A percentile compares a stretch with the other conserved stretches of the same genome.
phyloP scores from a whole-genome alignment of 2,113 vertebrate species.

The Myxocyprinus asiaticus region DNA sequence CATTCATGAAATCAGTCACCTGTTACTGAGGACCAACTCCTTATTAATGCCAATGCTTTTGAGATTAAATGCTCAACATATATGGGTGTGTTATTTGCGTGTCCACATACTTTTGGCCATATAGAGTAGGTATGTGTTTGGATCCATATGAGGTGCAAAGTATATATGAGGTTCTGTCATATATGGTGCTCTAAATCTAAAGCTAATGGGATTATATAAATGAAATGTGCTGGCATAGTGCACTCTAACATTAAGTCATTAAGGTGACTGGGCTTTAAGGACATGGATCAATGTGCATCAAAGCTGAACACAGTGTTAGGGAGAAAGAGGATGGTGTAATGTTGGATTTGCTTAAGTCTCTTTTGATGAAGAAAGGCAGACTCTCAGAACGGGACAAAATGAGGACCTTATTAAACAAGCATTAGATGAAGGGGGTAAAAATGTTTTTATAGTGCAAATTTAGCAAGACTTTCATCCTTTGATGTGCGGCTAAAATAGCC shows the following conservation, averaged over 20 bases:
- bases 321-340: not conserved
- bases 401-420: conserved; percentile 52
- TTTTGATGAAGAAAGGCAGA: conserved; percentile 47
- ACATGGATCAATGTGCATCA: not conserved
- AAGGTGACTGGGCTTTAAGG: not conserved
- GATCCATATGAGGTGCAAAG: no score
- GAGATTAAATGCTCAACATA: no score
- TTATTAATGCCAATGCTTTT: no score
- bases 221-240: not conserved
- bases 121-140: no score
- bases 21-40: no score
- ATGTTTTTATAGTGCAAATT: conserved; percentile 23
- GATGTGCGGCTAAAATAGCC: conserved; percentile 24
- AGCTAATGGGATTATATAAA: conserved; percentile 5
- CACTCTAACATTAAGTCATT: conserved; percentile 4
- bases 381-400: not conserved
- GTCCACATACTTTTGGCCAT: no score
- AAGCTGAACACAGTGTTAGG: conserved; percentile 3
- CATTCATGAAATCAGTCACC: no score
- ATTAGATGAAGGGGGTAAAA: conserved; percentile 30
- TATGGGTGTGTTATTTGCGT: no score
- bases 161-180: no score
- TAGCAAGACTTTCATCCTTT: conserved; percentile 30
- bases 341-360: conserved; percentile 41
- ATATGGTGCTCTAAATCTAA: not conserved